Conservation (phyloP, 2,113 vertebrate genomes). For the Mugil cephalus region DNA sequence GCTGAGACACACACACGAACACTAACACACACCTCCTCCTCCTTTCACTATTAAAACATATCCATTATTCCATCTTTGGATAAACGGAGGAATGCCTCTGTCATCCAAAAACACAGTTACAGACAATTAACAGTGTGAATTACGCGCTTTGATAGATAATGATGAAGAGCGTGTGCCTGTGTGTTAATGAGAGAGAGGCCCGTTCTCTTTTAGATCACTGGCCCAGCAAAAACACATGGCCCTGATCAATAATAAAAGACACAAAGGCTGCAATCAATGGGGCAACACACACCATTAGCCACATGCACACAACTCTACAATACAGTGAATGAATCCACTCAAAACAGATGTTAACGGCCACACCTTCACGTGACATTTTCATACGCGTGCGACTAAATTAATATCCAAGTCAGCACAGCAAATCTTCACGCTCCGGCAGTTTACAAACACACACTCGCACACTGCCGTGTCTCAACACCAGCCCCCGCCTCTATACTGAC, state of each 20-base stretch:
- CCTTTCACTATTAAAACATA: neutral
- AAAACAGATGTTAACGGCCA: constrained; percentile 25
- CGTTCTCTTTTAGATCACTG: constrained; percentile 28
- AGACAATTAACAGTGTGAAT: constrained; percentile 4
- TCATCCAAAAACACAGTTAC: neutral
- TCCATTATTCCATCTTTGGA: constrained; percentile 6
- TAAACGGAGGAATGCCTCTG: neutral
- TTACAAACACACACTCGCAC: neutral
- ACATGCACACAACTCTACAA: neutral
- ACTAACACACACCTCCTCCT: neutral
- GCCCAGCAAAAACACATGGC: constrained; percentile 55
- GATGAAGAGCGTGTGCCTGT: constrained; percentile 1
- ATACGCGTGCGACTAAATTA: neutral
- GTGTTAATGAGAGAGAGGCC: neutral
- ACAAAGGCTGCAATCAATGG: constrained; percentile 68
- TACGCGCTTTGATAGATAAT: constrained; percentile 24
- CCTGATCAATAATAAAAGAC: constrained; percentile 72
- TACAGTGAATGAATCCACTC: constrained; percentile 6
- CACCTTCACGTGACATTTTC: constrained; percentile 3
- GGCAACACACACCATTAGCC: constrained; percentile 10
- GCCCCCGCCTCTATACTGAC: constrained; percentile 24
- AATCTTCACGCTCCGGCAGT: neutral
- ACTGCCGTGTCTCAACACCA: constrained; percentile 5
- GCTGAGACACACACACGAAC: constrained; percentile 1
- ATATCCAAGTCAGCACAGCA: constrained; percentile 3